These are phyloP conservation scores for Siniperca scherzeri DNA, from an alignment of 2,797 vertebrate species.

Conservation along the genomic window DNA sequence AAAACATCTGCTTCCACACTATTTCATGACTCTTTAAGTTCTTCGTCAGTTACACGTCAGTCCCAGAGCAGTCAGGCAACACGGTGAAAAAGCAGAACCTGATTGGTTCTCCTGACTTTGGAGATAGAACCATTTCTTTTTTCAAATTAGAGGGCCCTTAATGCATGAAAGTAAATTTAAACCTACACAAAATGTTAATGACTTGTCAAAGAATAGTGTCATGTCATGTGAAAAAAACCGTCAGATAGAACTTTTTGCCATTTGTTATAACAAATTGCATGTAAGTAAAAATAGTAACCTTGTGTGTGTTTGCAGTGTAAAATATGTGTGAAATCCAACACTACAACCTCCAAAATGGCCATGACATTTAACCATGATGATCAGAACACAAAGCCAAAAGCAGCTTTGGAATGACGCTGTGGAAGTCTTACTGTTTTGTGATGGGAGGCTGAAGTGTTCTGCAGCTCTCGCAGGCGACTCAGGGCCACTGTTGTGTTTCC, in stretches of 20 bases:
- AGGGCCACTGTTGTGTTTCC: slow-evolving; percentile 92
- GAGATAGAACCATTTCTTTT: not conserved
- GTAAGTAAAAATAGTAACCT: not conserved
- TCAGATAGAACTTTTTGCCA: no score
- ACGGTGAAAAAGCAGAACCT: no score
- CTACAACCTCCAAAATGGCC: not conserved
- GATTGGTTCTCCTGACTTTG: not conserved
- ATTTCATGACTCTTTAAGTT: no score
- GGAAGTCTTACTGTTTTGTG: slow-evolving; percentile 89
- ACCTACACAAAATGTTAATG: not conserved
- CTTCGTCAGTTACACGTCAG: not conserved
- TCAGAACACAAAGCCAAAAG: not conserved
- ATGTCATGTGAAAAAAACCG: not conserved
- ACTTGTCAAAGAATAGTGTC: not conserved
- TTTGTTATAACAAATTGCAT: not conserved
- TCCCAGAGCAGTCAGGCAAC: not conserved
- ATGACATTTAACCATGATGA: not conserved
- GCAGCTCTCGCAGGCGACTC: slow-evolving; percentile 88
- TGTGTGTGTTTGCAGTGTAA: not conserved
- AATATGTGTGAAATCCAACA: not conserved
- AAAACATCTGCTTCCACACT: no score
- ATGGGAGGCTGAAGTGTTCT: slow-evolving; percentile 88
- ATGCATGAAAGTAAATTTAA: not conserved
- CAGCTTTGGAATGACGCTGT: not conserved
- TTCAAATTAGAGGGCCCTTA: not conserved